Evolutionary conservation across 1,140 invertebrate genomes (phyloP), one percentile per base, ranked within the genome.

Genomic region (Brachionus paranguensis): DNA sequence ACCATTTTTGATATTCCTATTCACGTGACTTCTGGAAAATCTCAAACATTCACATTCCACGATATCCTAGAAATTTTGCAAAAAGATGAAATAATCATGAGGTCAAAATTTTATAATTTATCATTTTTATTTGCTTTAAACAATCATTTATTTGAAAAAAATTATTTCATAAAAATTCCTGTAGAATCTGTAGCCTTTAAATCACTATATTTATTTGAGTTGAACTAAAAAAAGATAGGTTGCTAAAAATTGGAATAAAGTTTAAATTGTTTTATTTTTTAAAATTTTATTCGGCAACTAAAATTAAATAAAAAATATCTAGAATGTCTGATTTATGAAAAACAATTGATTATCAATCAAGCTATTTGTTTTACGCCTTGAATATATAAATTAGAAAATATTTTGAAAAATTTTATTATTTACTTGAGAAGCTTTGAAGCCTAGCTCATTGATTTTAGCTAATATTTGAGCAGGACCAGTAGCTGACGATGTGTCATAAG

Each of bases 391-490:
- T 7, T 12, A 70, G 17, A 45, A 45, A 20, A 8, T 47, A 24
- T 29, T 17, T 45, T 29, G n/a, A 45, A 74, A 74, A 45, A 45
- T 45, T 14, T 11, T 10, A 7, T 12, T 11, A 37, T 27, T 33
- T 33, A 81, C 78, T 29, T 45, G 53, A 45, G 29, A 20, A 41
- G 78, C 78, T n/a, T 81, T 60, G 53, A 81, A 81, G 12, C 78
- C 78, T 5, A 81, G 53, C 41, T 60, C 50, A 29, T 81, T 81
- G 0, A 81, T 81, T 81, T 81, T 81, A 12, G 20, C 78, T 27
- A 81, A 7, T 20, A 81, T 60, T 81, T 81, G 78, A 81, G 37
- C 53, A 37, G 53, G 53, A 50, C 72, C 72, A 68, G 53, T 81
- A 11, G 37, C 11, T 33, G 53, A 68, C 27, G 53, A 64, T 10